Conservation (phyloP, 2,797 vertebrate species). For the Hapalemur alaotrensis region DNA sequence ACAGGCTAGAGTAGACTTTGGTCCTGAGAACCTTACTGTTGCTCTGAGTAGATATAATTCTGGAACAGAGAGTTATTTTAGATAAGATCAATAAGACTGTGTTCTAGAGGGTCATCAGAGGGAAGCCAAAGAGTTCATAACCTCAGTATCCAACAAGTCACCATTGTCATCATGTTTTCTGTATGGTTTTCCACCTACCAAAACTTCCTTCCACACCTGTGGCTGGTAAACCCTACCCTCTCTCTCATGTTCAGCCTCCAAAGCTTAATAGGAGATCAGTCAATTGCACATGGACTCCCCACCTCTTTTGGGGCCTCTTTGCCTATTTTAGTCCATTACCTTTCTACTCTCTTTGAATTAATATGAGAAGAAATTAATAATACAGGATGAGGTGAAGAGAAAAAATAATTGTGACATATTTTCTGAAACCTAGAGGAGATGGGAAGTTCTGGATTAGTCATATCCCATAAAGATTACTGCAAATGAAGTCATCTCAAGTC, state of each 20-base stretch:
- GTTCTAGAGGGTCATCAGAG: not conserved
- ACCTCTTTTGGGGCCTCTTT: not conserved
- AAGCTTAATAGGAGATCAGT: not conserved
- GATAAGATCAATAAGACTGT: not conserved
- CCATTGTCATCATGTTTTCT: not conserved
- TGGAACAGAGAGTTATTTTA: not conserved
- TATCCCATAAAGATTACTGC: not conserved
- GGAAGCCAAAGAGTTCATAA: not conserved
- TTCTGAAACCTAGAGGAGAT: slow-evolving; percentile 10
- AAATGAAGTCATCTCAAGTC: not conserved
- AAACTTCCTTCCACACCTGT: not conserved
- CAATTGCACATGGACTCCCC: not conserved
- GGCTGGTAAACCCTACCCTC: not conserved
- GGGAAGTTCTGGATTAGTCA: not conserved
- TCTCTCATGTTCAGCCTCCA: not conserved
- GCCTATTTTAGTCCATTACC: not conserved
- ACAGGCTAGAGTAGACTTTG: not conserved
- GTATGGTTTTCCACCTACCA: not conserved
- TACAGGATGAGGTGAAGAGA: not conserved
- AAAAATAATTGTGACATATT: not conserved
- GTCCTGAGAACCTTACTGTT: not conserved
- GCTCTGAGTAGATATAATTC: not conserved
- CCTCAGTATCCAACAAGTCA: not conserved
- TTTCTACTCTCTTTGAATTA: not conserved
- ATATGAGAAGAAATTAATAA: not conserved